Base-by-base conservation (phyloP, 2,888 invertebrate species). In the Metopia argyrocephala region DNA sequence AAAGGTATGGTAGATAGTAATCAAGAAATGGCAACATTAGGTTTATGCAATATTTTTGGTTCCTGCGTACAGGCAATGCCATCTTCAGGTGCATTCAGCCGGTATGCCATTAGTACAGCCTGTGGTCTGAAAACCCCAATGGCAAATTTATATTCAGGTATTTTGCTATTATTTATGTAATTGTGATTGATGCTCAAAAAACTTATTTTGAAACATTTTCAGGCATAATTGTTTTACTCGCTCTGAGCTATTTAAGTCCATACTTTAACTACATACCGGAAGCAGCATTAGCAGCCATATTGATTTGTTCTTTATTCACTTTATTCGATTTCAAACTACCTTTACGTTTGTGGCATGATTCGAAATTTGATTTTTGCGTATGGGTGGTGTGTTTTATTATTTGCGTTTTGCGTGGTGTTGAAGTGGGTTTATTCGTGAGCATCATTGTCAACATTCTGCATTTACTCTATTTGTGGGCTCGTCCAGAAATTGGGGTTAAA, bases 11-110 rank as follows among this genome's bases (percentile, higher is more conserved):
- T 98, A 31, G 95, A 96, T 89, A 95, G 97, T 0, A 95, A 96
- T 38, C 98, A 98, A 90, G 98, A 98, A 92, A 95, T 98, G 93
- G 90, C 96, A 84, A 95, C 97, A 1, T 92, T 97, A 62, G 96
- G 96, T 20, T 87, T 95, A 70, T 94, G 95, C 87, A 97, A 97
- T 90, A 92, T 96, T 82, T 91, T 95, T 84, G 97, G 97, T 46
- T 94, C 96, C 65, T 94, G 95, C 87, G 94, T 96, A 23, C 94
- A 94, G 86, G 94, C 97, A 5, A 96, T 98, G 94, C 97, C 98
- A 31, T 94, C 95, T 12, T 94, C 94, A 86, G 97, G 96, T 79
- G 96, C 96, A 48, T 96, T 97, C 90, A 95, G 95, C 1, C 93
- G 96, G 86, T 96, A 97, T 84, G 97, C 97, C 79, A 96, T 98